These are phyloP conservation scores for Silurus asotus DNA, from an alignment of 2,113 vertebrate genomes.

Conservation along the genomic window DNA sequence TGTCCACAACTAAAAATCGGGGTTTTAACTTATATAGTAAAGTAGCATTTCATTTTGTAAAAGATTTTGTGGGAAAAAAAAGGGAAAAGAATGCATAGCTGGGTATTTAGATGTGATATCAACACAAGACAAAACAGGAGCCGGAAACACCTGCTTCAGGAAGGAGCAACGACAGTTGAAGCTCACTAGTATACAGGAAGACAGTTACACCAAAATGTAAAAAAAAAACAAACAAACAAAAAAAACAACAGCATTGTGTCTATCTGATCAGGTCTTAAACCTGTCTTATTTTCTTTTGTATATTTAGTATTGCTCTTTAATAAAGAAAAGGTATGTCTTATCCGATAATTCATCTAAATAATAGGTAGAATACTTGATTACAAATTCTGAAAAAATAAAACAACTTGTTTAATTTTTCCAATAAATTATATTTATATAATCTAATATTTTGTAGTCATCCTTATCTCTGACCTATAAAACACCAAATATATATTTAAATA, in stretches of 20 bases:
- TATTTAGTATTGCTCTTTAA: too few relatives aligned
- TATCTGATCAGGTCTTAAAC: neutral
- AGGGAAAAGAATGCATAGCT: neutral
- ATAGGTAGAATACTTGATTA: too few relatives aligned
- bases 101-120: neutral
- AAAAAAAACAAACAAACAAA: neutral
- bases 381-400: too few relatives aligned
- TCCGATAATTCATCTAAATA: too few relatives aligned
- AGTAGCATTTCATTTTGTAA: neutral
- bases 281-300: too few relatives aligned
- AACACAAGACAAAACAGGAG: neutral
- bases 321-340: too few relatives aligned
- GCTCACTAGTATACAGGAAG: constrained; percentile 19
- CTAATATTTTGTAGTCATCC: neutral
- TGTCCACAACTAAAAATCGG: neutral
- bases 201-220: constrained; percentile 17
- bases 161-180: neutral
- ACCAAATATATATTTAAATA: neutral
- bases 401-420: too few relatives aligned
- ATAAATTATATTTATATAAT: too few relatives aligned
- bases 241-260: too few relatives aligned
- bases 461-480: neutral
- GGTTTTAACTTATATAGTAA: neutral
- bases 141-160: constrained; percentile 23
- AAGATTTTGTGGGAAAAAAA: neutral